A percentile compares a stretch with the other conserved stretches of the same genome.
Evolutionary conservation across 2,888 invertebrate genomes (phyloP).

Genomic region (Cerastis rubricosa): DNA sequence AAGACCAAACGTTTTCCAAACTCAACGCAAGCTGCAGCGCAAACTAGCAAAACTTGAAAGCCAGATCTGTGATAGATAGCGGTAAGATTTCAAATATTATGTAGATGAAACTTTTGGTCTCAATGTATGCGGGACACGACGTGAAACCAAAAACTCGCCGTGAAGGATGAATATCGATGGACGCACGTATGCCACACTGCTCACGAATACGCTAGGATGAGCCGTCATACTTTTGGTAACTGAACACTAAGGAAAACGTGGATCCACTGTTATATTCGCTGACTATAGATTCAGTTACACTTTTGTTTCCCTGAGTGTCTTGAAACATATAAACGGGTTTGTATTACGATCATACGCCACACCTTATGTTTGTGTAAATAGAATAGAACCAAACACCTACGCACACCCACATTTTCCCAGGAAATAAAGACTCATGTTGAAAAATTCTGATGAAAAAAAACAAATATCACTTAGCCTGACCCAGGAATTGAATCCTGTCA

Average conservation of each 20-base stretch:
- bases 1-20: slow-evolving; percentile 12
- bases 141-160: slow-evolving; percentile 53
- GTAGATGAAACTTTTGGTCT: slow-evolving; percentile 36
- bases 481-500: neutral
- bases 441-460: neutral
- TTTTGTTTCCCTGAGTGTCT: neutral
- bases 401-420: neutral
- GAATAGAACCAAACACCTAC: neutral
- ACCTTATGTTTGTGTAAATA: neutral
- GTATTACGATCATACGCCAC: neutral
- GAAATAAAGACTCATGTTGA: neutral
- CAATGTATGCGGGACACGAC: slow-evolving; percentile 49
- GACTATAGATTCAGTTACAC: neutral
- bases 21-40: slow-evolving; percentile 38
- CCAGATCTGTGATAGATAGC: slow-evolving; percentile 40
- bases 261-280: slow-evolving; percentile 1
- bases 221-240: neutral
- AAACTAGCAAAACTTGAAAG: slow-evolving; percentile 35
- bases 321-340: neutral
- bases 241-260: slow-evolving; percentile 16
- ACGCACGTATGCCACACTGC: slow-evolving; percentile 43
- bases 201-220: slow-evolving; percentile 21
- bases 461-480: neutral
- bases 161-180: slow-evolving; percentile 57
- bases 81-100: slow-evolving; percentile 47